A percentile compares a stretch with the other conserved stretches of the same genome.
Evolutionary conservation across 2,888 invertebrate genomes (phyloP).

Genomic region (Amphipoea lucens): DNA sequence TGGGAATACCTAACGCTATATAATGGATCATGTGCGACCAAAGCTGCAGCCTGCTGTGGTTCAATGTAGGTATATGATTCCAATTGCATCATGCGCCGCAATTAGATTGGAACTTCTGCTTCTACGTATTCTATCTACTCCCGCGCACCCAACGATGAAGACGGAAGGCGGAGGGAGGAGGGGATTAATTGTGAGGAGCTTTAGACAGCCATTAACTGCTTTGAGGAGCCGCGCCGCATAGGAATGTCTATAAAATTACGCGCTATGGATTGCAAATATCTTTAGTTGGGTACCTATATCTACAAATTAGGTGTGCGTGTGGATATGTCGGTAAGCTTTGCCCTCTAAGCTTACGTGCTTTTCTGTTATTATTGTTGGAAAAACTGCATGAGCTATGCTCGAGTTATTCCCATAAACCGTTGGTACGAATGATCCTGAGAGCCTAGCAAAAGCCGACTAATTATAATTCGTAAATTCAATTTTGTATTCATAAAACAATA

Average conservation of each 20-base stretch:
- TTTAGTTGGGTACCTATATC: constrained; percentile 41
- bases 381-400: constrained; percentile 15
- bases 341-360: constrained; percentile 23
- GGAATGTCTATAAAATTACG: constrained; percentile 56
- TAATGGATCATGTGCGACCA: not conserved
- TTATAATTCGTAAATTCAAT: too few relatives aligned
- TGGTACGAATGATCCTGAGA: not conserved
- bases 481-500: too few relatives aligned
- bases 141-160: constrained; percentile 62
- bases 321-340: constrained; percentile 30
- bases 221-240: constrained; percentile 63
- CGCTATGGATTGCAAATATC: constrained; percentile 51
- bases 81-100: not conserved
- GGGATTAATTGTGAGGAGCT: constrained; percentile 70
- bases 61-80: not conserved
- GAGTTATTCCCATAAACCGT: constrained; percentile 11
- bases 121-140: constrained; percentile 26
- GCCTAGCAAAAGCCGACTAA: not conserved
- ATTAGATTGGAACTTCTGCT: constrained; percentile 23
- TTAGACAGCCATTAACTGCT: constrained; percentile 65
- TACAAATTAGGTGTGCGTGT: constrained; percentile 56
- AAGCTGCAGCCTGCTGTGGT: not conserved
- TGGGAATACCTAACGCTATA: too few relatives aligned
- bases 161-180: constrained; percentile 16
- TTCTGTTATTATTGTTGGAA: constrained; percentile 28